Percentiles rank a stretch among this genome's conserved stretches.
These are phyloP conservation scores for Barnardius zonarius DNA, from an alignment of 2,113 vertebrate genomes.

Conservation along the genomic window DNA sequence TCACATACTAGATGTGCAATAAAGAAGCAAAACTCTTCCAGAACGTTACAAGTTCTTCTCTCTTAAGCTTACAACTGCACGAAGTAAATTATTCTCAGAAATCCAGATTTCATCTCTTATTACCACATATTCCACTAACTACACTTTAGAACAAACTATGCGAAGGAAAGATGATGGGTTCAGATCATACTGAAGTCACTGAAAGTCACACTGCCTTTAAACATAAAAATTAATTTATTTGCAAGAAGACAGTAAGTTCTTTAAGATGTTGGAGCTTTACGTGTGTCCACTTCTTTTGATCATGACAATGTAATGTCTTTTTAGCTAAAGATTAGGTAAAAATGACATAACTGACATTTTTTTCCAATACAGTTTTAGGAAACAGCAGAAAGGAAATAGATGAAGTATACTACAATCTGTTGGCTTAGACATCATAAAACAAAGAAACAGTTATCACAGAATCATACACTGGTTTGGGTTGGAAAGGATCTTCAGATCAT, in stretches of 20 bases:
- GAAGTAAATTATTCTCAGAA: neutral
- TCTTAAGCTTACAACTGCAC: neutral
- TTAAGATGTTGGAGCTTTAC: neutral
- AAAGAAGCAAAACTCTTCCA: neutral
- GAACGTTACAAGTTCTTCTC: neutral
- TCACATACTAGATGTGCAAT: neutral
- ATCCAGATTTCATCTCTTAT: slow-evolving; percentile 2
- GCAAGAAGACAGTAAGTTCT: neutral
- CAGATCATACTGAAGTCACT: neutral
- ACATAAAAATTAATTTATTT: neutral
- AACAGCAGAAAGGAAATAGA: neutral
- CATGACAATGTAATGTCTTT: neutral
- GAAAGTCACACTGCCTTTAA: neutral
- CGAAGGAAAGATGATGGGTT: neutral
- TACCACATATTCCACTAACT: neutral
- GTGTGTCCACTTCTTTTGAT: neutral
- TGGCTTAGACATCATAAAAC: neutral
- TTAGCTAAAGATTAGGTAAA: neutral
- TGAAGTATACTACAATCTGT: neutral
- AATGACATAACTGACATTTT: neutral
- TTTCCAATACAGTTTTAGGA: neutral
- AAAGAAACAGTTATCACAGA: neutral
- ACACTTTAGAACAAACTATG: neutral
- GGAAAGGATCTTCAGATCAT: neutral
- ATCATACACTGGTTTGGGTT: neutral